A percentile compares a stretch with the other conserved stretches of the same genome.
Evolutionary conservation across 2,113 vertebrate species (phyloP).

Genomic region (Cebus imitator): DNA sequence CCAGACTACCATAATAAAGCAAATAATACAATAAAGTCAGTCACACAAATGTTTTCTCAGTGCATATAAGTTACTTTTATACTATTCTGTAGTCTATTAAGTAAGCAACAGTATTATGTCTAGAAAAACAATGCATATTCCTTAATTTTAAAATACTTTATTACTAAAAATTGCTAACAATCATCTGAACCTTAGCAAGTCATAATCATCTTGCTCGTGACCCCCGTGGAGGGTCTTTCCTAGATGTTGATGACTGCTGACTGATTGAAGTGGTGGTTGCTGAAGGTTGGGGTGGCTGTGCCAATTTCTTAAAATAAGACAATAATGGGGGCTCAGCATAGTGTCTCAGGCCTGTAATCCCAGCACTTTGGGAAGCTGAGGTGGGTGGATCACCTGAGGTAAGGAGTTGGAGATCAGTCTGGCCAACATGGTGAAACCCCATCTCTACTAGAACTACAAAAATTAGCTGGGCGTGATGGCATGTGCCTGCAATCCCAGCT

Average conservation of each 20-base stretch:
- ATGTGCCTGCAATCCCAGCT: no score
- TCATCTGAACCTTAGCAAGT: not conserved
- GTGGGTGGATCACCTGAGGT: no score
- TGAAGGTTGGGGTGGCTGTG: not conserved
- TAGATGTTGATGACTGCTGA: not conserved
- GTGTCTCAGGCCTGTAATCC: no score
- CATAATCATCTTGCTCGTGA: not conserved
- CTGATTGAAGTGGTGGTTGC: not conserved
- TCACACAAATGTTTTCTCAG: not conserved
- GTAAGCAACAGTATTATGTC: not conserved
- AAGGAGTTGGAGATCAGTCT: no score
- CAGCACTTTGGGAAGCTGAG: no score
- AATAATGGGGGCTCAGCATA: no score
- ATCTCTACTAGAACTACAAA: no score
- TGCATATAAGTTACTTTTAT: not conserved
- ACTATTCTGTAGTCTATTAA: not conserved
- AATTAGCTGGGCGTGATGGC: no score
- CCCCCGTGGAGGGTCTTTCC: not conserved
- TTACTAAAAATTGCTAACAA: not conserved
- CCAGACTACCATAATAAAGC: not conserved
- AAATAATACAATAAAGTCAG: not conserved
- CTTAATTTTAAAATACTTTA: not conserved
- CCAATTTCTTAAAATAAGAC: not conserved
- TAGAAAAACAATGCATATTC: not conserved
- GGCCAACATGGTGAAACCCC: no score